Evolutionary conservation across 2,888 invertebrate genomes (phyloP).

Genomic region (Tetropium fuscum): DNA sequence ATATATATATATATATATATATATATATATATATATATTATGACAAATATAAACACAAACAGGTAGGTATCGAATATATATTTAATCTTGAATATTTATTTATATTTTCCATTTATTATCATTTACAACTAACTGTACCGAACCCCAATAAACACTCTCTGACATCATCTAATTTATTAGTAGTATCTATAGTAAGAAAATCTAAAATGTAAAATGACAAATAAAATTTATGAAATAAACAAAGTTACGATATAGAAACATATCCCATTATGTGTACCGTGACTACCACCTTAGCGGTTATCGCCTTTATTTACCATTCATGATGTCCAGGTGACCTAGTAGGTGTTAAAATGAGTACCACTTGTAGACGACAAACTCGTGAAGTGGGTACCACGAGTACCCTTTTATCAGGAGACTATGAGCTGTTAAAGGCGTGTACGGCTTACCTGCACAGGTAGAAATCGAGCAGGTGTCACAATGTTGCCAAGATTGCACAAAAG

Average conservation of each 20-base stretch:
- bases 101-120: neutral
- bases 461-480: slow-evolving; percentile 1
- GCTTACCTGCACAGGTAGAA: slow-evolving; percentile 11
- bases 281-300: too few species aligned
- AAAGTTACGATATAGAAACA: neutral
- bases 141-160: neutral
- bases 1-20: too few species aligned
- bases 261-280: slow-evolving; percentile 13
- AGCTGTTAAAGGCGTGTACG: neutral
- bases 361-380: slow-evolving; percentile 29
- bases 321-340: slow-evolving; percentile 21
- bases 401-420: slow-evolving; percentile 26
- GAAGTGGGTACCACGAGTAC: slow-evolving; percentile 44
- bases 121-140: neutral
- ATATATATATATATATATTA: too few species aligned
- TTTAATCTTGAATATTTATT: too few species aligned
- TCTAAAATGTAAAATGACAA: too few species aligned
- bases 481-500: slow-evolving; percentile 1
- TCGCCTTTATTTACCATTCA: too few species aligned
- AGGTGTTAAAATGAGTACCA: slow-evolving; percentile 37
- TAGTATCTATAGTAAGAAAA: slow-evolving; percentile 8
- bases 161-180: too few species aligned
- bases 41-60: too few species aligned
- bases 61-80: too few species aligned
- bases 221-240: too few species aligned